phyloP scores from a whole-genome alignment of 1,140 invertebrate species.

The Apolygus lucorum region DNA sequence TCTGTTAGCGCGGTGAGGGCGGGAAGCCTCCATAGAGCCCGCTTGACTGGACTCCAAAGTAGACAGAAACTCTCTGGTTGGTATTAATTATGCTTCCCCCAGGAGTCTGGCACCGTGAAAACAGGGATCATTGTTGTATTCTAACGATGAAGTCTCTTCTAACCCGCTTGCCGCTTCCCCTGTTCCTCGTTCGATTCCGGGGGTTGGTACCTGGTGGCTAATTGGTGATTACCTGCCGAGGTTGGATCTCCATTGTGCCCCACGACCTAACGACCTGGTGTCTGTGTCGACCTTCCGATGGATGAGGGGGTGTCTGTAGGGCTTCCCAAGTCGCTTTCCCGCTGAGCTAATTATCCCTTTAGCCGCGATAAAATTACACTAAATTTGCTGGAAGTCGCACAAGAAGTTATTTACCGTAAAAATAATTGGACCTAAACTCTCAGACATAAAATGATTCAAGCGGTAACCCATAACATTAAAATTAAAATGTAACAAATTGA shows the following conservation, averaged over 20 bases:
- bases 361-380: too few relatives aligned
- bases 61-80: background rate
- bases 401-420: too few relatives aligned
- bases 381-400: too few relatives aligned
- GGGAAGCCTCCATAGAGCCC: background rate
- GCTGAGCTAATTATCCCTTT: too few relatives aligned
- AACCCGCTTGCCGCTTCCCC: background rate
- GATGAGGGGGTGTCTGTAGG: too few relatives aligned
- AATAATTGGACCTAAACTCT: too few relatives aligned
- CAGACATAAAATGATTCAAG: too few relatives aligned
- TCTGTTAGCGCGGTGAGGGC: background rate
- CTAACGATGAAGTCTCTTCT: background rate
- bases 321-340: too few relatives aligned
- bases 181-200: background rate
- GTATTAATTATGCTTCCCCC: background rate
- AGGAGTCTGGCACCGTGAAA: background rate
- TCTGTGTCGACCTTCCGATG: background rate
- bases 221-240: background rate
- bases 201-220: background rate
- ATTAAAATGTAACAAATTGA: too few relatives aligned
- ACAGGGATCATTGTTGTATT: background rate
- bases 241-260: background rate
- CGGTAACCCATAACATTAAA: too few relatives aligned
- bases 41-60: background rate
- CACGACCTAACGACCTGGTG: background rate